Base-by-base conservation (phyloP, 2,888 invertebrate genomes). In the Odontocerum albicorne region DNA sequence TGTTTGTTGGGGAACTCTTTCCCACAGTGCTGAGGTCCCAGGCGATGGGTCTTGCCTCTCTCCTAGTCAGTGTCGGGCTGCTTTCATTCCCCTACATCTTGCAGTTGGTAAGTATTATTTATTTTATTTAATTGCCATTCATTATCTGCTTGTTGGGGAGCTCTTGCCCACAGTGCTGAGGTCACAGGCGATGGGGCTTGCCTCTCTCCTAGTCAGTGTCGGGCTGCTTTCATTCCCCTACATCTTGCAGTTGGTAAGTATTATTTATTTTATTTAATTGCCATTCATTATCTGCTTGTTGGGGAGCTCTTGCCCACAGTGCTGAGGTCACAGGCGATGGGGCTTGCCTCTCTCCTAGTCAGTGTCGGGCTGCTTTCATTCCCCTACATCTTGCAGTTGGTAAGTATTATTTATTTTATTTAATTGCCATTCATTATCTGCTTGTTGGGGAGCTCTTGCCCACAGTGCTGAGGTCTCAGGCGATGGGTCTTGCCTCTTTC, bases 271-370 rank as follows among this genome's bases (percentile, higher is more conserved):
- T n/a, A n/a, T n/a, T n/a, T n/a, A n/a, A n/a, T n/a, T n/a, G n/a
- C n/a, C n/a, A n/a, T n/a, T n/a, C n/a, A n/a, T n/a, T n/a, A n/a
- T n/a, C n/a, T n/a, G n/a, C n/a, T 84, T 64, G 83, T 86, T 2
- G 86, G 85, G 0, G 86, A 87, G 64, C 68, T 86, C 2, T 72
- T 85, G 59, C 86, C 86, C 0, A 86, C 86, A 0, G 84, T 84
- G 6, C 66, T 85, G 35, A 70, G 85, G 33, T 82, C 84, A 0
- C 83, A 84, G 63, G 85, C 84, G 1, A 84, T 85, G 83, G 85
- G 84, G 0, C 79, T 84, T 21, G 79, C 84, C 0, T 84, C 84
- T 0, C 83, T 86, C 64, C 77, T 85, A 62, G 77, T 84, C 1
- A 84, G 85, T 1, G 68, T 83, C 17, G 85, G 84, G 0, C 68